These are phyloP conservation scores for Pseudomugil gertrudae DNA, from an alignment of 2,797 vertebrate genomes.

Conservation along the genomic window DNA sequence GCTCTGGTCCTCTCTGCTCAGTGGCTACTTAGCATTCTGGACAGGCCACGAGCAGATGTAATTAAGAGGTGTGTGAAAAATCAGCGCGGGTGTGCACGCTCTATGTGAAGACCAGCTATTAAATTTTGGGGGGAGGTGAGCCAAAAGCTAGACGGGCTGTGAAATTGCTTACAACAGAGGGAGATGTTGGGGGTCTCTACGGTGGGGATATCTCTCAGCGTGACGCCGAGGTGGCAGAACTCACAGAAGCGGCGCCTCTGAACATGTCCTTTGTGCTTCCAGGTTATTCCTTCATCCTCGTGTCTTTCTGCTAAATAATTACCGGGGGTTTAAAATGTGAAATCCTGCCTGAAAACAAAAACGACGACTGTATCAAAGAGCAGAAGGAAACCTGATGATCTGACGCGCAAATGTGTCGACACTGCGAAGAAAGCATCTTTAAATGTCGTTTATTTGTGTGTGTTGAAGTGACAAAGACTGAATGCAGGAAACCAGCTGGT, in stretches of 20 bases:
- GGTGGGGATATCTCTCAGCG: conserved; percentile 45
- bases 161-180: conserved; percentile 77
- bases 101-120: conserved; percentile 52
- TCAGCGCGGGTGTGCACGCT: conserved; percentile 30
- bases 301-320: neutral
- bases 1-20: conserved; percentile 51
- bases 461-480: neutral
- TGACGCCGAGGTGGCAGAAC: conserved; percentile 61
- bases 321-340: neutral
- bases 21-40: conserved; percentile 73
- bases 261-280: conserved; percentile 2
- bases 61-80: conserved; percentile 72
- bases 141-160: conserved; percentile 70
- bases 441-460: neutral
- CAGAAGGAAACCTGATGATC: neutral
- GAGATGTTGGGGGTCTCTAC: conserved; percentile 61
- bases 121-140: conserved; percentile 59
- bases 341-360: neutral
- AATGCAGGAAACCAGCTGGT: neutral
- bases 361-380: neutral
- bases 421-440: neutral
- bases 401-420: neutral
- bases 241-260: conserved; percentile 21
- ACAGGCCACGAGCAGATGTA: conserved; percentile 61
- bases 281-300: conserved; percentile 15